Evolutionary conservation across 2,888 invertebrate species (phyloP).

Genomic region (Augiades crinisus): DNA sequence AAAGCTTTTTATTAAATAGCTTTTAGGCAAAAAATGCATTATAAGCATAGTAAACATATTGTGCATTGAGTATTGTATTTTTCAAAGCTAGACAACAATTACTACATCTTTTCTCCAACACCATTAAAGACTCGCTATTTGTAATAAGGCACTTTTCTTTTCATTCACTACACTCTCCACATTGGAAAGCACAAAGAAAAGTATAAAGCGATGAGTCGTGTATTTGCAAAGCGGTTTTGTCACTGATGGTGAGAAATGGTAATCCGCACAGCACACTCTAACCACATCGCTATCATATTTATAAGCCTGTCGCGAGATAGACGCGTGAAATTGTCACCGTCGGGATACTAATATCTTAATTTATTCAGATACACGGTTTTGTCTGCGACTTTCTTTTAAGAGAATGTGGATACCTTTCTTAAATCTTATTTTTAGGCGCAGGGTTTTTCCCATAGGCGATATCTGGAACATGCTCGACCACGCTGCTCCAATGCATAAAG

Average conservation of each 20-base stretch:
- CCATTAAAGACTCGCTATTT: conserved; percentile 18
- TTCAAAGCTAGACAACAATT: conserved; percentile 2
- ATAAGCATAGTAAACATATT: not conserved
- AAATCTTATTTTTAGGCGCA: too few relatives aligned
- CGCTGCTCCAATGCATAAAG: too few relatives aligned
- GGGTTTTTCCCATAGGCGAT: too few relatives aligned
- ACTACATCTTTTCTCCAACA: conserved; percentile 5
- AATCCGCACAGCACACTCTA: conserved; percentile 5
- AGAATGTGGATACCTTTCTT: too few relatives aligned
- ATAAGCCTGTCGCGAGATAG: conserved; percentile 1
- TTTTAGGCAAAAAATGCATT: too few relatives aligned
- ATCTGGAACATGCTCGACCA: too few relatives aligned
- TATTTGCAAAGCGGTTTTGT: conserved; percentile 21
- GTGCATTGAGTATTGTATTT: not conserved
- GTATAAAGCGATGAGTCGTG: conserved; percentile 23
- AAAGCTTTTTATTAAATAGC: too few relatives aligned
- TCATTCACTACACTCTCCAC: conserved; percentile 26
- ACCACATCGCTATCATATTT: conserved; percentile 8
- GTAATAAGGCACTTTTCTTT: conserved; percentile 23
- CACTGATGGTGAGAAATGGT: conserved; percentile 16
- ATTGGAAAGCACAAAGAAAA: conserved; percentile 25
- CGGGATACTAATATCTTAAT: not conserved
- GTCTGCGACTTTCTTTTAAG: too few relatives aligned
- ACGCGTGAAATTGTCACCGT: conserved; percentile 12
- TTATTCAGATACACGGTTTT: too few relatives aligned